Conservation (phyloP, 2,797 vertebrate genomes). For the Semaprochilodus insignis region DNA sequence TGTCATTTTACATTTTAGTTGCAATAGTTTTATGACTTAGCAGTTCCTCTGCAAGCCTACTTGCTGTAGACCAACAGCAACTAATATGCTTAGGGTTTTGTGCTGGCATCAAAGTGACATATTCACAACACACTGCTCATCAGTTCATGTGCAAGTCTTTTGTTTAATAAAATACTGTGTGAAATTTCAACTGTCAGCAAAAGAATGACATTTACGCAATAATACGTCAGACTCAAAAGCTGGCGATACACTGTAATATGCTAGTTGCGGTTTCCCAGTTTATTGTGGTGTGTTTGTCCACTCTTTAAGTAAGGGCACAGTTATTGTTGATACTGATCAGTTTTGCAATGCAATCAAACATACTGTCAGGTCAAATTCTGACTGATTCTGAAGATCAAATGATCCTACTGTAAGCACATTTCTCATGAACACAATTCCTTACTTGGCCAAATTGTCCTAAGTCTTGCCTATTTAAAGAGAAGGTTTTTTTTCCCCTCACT, state of each 20-base stretch:
- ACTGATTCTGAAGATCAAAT: slow-evolving; percentile 20
- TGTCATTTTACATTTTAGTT: slow-evolving; percentile 20
- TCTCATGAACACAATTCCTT: slow-evolving; percentile 9
- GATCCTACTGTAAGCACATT: not conserved
- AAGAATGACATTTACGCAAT: not conserved
- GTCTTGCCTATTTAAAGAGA: slow-evolving; percentile 12
- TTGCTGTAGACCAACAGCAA: not conserved
- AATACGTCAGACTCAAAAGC: not conserved
- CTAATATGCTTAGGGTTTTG: not conserved
- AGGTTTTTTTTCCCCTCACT: not conserved
- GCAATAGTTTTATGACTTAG: slow-evolving; percentile 10
- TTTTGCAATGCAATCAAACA: not conserved
- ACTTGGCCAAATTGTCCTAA: slow-evolving; percentile 10
- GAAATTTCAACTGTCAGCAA: not conserved
- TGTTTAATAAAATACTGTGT: not conserved
- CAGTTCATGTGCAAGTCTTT: not conserved
- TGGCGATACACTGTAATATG: not conserved
- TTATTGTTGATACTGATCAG: slow-evolving; percentile 8
- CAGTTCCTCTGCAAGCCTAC: not conserved
- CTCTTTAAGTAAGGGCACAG: not conserved
- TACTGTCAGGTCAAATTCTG: not conserved
- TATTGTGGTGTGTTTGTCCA: not conserved
- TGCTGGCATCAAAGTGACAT: not conserved
- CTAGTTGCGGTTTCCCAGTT: not conserved
- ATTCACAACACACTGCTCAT: not conserved